Percentiles rank a stretch among this genome's conserved stretches.
These are phyloP conservation scores for Callosobruchus maculatus DNA, from an alignment of 2,888 invertebrate genomes.

Conservation along the genomic window DNA sequence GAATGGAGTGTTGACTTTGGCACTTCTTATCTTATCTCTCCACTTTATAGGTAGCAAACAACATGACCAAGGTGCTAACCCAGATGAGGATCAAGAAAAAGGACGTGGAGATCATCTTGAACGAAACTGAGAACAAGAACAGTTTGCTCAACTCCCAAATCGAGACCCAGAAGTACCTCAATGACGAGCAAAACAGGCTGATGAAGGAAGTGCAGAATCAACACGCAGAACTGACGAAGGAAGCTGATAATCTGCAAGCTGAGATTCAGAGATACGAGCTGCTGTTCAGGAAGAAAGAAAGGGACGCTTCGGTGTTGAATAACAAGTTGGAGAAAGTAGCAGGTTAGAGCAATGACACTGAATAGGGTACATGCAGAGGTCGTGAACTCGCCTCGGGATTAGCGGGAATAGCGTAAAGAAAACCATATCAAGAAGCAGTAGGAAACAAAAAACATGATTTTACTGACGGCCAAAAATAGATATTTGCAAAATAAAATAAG, in stretches of 20 bases:
- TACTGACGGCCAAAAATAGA: too few species aligned
- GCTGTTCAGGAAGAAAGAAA: constrained; percentile 51
- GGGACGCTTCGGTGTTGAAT: constrained; percentile 51
- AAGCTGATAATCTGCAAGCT: constrained; percentile 46
- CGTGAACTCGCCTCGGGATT: too few species aligned
- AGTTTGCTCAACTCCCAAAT: constrained; percentile 58
- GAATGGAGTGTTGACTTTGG: too few species aligned
- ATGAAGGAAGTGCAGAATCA: constrained; percentile 44
- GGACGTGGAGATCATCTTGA: constrained; percentile 36
- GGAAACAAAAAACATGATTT: too few species aligned
- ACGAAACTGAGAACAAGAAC: constrained; percentile 56
- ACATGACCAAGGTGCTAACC: constrained; percentile 17
- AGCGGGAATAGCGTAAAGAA: too few species aligned
- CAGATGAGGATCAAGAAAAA: constrained; percentile 47
- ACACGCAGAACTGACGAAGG: constrained; percentile 46
- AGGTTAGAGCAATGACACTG: too few species aligned
- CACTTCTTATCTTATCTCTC: background rate
- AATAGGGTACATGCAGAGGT: too few species aligned
- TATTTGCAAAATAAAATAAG: too few species aligned
- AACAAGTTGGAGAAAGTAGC: constrained; percentile 53
- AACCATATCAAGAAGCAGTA: too few species aligned
- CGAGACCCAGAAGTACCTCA: constrained; percentile 50
- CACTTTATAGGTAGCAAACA: constrained; percentile 15
- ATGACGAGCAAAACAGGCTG: constrained; percentile 36
- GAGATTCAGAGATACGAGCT: constrained; percentile 51